Base-by-base conservation (phyloP, 2,888 invertebrate genomes). In the Megamerina dolium region DNA sequence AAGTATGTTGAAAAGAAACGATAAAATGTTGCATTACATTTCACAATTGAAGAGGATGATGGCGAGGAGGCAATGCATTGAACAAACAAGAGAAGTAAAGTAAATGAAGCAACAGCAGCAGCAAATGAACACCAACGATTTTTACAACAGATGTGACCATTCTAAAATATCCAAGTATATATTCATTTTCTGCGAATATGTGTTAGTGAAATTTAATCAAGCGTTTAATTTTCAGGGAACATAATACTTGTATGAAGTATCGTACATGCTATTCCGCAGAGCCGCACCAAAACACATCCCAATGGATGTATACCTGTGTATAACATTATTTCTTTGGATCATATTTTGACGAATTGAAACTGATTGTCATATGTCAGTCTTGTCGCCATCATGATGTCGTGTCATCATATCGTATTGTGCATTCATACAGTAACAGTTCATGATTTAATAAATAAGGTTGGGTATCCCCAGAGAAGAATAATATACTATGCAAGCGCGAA, bases 121-220 rank as follows among this genome's bases (percentile, higher is more conserved):
- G 10, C 27, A 27, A 27, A 13, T 27, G 27, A 27, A 27, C 12
- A 3, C 9, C 10, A 10, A 26, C 26, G 26, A 26, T n/a, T n/a
- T n/a, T 33, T 20, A 46, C 46, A 46, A 46, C 46, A 46, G 46
- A 46, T 46, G 46, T 46, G 46, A 37, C 33, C 37, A 42, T 43
- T 34, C 41, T 31, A 36, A 38, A 43, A 31, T 43, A 43, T 39
- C 48, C 30, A 37, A 37, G 57, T 48, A 42, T n/a, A n/a, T n/a
- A n/a, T n/a, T n/a, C n/a, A n/a, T n/a, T n/a, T n/a, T n/a, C n/a
- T n/a, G n/a, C n/a, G n/a, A n/a, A n/a, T n/a, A n/a, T n/a, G 18
- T 40, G 36, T 58, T 59, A 63, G 60, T 62, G 61, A 62, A 61
- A 61, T 61, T 61, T 61, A 61, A 61, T 61, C 61, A 63, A 61